phyloP scores from a whole-genome alignment of 2,113 vertebrate species.

The Megaceryle maxima region DNA sequence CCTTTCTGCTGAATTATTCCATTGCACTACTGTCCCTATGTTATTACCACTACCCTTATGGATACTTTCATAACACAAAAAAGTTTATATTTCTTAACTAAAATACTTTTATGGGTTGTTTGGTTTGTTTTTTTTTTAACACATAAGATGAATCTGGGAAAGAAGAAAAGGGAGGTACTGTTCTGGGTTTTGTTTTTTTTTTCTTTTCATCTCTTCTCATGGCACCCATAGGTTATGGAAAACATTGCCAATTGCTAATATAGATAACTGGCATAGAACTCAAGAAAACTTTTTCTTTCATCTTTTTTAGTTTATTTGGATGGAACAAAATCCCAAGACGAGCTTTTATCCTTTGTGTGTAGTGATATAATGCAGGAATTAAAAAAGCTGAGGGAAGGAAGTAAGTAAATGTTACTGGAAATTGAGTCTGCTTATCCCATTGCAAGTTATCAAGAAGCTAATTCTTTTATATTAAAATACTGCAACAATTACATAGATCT shows the following conservation, averaged over 20 bases:
- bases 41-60: not conserved
- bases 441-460: not conserved
- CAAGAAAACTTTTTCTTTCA: not conserved
- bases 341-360: slow-evolving; percentile 78
- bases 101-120: not conserved
- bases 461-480: not conserved
- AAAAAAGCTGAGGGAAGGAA: slow-evolving; percentile 49
- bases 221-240: not conserved
- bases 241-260: not conserved
- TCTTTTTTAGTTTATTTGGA: slow-evolving; percentile 83
- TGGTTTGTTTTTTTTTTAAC: not conserved
- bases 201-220: not conserved
- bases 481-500: not conserved
- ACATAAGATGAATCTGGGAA: not conserved
- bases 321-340: slow-evolving; percentile 84
- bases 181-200: not conserved
- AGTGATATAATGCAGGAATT: slow-evolving; percentile 77
- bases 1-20: not conserved
- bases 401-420: slow-evolving; percentile 56
- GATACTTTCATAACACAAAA: not conserved
- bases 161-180: not conserved
- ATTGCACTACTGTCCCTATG: not conserved
- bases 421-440: not conserved
- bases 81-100: not conserved
- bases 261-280: not conserved